phyloP scores from a whole-genome alignment of 2,797 vertebrate genomes.

The Halcyon leucocephala region DNA sequence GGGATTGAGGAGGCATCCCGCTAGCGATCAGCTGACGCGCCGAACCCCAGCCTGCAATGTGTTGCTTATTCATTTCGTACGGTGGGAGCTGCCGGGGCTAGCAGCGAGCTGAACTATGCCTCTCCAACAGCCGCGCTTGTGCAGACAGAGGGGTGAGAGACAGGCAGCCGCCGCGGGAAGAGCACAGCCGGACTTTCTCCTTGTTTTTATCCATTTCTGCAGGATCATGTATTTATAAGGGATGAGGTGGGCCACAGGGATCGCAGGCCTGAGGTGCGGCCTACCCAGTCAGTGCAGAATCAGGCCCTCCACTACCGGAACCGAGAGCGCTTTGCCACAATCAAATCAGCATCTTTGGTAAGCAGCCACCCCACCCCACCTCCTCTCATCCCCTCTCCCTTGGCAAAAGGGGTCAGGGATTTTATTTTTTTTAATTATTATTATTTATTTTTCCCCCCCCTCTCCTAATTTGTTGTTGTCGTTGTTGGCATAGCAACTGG shows the following conservation, averaged over 20 bases:
- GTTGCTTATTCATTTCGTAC: conserved; percentile 85
- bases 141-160: conserved; percentile 84
- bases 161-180: conserved; percentile 81
- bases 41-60: conserved; percentile 85
- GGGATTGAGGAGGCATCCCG: conserved; percentile 82
- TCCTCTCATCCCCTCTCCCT: conserved; percentile 24
- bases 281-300: conserved; percentile 90
- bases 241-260: conserved; percentile 94
- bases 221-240: conserved; percentile 97
- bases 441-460: too few relatives aligned
- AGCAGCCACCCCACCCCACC: conserved; percentile 78
- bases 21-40: conserved; percentile 86
- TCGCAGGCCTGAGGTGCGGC: conserved; percentile 89
- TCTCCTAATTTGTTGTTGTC: conserved; percentile 13
- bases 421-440: background rate
- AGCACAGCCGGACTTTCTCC: conserved; percentile 86
- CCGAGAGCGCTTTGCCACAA: conserved; percentile 97
- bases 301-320: conserved; percentile 95
- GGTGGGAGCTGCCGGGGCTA: conserved; percentile 85
- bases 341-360: conserved; percentile 98
- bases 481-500: conserved; percentile 95
- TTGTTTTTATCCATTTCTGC: conserved; percentile 86
- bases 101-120: conserved; percentile 87
- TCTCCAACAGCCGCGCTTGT: conserved; percentile 85
- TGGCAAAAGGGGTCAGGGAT: conserved; percentile 66